These are phyloP conservation scores for Sinocyclocheilus maitianheensis DNA, from an alignment of 2,113 vertebrate species.

Conservation along the genomic window DNA sequence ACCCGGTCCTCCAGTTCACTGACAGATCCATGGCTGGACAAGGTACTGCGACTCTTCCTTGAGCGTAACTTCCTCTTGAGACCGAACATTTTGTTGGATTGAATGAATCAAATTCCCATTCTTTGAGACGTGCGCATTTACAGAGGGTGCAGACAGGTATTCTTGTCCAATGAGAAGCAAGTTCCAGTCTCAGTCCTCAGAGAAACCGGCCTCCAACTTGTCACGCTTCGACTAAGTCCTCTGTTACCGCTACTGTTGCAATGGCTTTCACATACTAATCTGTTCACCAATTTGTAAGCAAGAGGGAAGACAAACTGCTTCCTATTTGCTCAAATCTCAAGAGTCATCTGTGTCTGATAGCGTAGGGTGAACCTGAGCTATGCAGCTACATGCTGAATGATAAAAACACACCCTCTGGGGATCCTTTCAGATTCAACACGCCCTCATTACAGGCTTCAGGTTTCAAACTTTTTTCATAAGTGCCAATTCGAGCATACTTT, in stretches of 20 bases:
- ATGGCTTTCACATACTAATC: background rate
- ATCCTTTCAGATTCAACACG: constrained; percentile 46
- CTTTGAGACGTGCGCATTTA: background rate
- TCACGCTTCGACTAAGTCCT: background rate
- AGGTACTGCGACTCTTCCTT: constrained; percentile 55
- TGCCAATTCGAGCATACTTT: background rate
- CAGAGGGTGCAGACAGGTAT: background rate
- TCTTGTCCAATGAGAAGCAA: background rate
- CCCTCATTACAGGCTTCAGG: constrained; percentile 41
- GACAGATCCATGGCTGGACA: constrained; percentile 61
- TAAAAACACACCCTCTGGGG: constrained; percentile 58
- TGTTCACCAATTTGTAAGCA: background rate
- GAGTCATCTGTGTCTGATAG: constrained; percentile 22
- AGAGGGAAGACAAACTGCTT: background rate
- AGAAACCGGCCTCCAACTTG: background rate
- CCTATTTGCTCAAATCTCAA: background rate
- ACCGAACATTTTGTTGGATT: constrained; percentile 58
- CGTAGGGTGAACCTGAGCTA: constrained; percentile 47
- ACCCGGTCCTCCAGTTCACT: constrained; percentile 70
- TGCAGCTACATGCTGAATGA: constrained; percentile 64
- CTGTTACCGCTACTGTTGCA: too few species aligned
- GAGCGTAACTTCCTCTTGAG: constrained; percentile 66
- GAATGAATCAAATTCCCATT: background rate
- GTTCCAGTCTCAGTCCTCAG: background rate
- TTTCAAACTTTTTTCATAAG: background rate